These are phyloP conservation scores for Sceloporus tristichus DNA, from an alignment of 2,113 vertebrate genomes.

Conservation along the genomic window DNA sequence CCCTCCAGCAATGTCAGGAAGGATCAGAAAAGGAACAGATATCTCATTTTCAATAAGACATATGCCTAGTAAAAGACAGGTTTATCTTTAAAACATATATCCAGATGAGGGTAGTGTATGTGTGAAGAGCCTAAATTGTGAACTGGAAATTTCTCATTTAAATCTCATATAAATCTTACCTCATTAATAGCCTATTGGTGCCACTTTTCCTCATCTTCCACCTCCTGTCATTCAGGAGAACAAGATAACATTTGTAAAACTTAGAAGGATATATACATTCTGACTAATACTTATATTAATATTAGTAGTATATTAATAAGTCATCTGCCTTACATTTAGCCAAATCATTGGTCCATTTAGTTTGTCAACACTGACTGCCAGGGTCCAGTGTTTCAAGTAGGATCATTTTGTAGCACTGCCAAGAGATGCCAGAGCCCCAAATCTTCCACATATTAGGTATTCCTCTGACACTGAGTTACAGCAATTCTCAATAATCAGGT, in stretches of 20 bases:
- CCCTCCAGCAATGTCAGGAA: constrained; percentile 14
- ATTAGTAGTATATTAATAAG: not conserved
- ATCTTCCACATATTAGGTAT: no score
- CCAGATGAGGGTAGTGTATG: not conserved
- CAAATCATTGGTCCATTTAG: no score
- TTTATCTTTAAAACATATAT: not conserved
- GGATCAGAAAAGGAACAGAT: constrained; percentile 3
- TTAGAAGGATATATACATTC: not conserved
- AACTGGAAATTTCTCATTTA: not conserved
- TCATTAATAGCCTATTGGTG: not conserved
- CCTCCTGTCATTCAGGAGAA: not conserved
- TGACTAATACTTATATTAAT: not conserved
- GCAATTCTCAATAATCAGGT: no score
- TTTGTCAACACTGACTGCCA: no score
- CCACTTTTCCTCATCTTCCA: not conserved
- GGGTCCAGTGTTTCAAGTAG: no score
- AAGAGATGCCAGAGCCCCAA: no score
- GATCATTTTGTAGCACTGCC: no score
- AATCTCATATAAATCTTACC: not conserved
- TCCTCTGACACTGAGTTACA: no score
- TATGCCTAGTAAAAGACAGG: not conserved
- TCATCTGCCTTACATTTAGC: no score
- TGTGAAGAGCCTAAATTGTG: not conserved
- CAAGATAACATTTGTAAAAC: not conserved
- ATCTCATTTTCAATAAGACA: not conserved